Conservation (phyloP, 64 coral and sea anemone genomes). For the Pocillopora damicornis region DNA sequence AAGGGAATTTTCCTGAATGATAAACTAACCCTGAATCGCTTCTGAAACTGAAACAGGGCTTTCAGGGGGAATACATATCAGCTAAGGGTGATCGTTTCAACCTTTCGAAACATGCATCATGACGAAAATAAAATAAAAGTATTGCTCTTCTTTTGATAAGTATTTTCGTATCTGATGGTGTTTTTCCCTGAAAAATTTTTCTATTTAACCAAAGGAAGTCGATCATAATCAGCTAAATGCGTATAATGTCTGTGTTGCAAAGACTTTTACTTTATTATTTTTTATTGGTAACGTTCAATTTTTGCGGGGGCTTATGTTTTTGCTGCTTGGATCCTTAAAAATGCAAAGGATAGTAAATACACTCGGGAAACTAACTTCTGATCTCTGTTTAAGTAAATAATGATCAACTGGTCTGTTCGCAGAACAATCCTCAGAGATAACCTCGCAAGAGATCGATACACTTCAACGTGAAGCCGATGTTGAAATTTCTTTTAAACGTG, state of each 20-base stretch:
- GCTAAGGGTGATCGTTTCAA: neutral
- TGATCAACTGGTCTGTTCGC: no score
- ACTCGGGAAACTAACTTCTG: neutral
- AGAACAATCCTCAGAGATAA: no score
- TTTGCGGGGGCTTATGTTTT: neutral
- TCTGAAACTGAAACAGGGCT: constrained; percentile 19
- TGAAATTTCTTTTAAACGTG: no score
- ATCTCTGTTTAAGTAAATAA: no score
- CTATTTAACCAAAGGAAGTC: neutral
- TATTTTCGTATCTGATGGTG: neutral
- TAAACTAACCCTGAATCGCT: neutral
- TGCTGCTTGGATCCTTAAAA: neutral
- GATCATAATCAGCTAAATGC: neutral
- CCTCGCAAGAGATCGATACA: no score
- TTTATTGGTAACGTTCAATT: no score
- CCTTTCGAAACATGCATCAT: constrained; percentile 1
- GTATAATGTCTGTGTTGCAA: no score
- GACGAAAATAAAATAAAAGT: neutral
- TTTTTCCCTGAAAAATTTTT: neutral
- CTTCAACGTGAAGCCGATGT: no score
- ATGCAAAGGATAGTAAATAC: neutral
- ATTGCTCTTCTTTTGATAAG: neutral
- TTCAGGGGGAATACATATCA: neutral
- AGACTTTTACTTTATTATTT: no score
- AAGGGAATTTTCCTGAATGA: neutral